Conservation (phyloP, 2,888 invertebrate species). For the Invenusta paracnida region DNA sequence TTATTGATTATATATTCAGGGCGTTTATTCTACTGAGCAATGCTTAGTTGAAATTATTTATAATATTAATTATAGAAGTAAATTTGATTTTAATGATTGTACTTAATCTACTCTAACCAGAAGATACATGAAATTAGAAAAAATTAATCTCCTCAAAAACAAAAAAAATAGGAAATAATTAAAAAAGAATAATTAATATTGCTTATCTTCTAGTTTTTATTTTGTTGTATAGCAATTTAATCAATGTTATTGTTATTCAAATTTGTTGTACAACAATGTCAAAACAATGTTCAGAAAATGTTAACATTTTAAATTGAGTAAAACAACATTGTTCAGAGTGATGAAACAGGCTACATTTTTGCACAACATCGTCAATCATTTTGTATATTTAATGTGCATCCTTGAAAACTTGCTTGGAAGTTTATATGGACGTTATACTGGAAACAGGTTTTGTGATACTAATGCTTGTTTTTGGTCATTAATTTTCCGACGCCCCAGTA, state of each 20-base stretch:
- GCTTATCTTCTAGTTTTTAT: neutral
- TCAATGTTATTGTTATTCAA: slow-evolving; percentile 12
- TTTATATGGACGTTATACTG: slow-evolving; percentile 1
- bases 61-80: too few species aligned
- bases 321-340: slow-evolving; percentile 10
- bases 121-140: too few species aligned
- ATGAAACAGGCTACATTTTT: neutral
- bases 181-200: too few species aligned
- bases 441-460: neutral
- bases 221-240: neutral
- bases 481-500: slow-evolving; percentile 12
- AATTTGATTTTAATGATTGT: too few species aligned
- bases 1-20: too few species aligned
- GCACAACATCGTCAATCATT: slow-evolving; percentile 4
- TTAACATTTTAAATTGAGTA: slow-evolving; percentile 2
- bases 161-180: too few species aligned
- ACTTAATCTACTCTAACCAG: too few species aligned
- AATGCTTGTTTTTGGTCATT: slow-evolving; percentile 20
- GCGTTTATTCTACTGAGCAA: too few species aligned
- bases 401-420: slow-evolving; percentile 2
- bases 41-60: too few species aligned
- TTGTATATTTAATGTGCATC: slow-evolving; percentile 8
- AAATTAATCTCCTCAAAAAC: too few species aligned
- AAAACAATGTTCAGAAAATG: neutral
- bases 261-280: slow-evolving; percentile 21